Base-by-base conservation (phyloP, 1,140 invertebrate genomes). In the Neodiprion pinetum region DNA sequence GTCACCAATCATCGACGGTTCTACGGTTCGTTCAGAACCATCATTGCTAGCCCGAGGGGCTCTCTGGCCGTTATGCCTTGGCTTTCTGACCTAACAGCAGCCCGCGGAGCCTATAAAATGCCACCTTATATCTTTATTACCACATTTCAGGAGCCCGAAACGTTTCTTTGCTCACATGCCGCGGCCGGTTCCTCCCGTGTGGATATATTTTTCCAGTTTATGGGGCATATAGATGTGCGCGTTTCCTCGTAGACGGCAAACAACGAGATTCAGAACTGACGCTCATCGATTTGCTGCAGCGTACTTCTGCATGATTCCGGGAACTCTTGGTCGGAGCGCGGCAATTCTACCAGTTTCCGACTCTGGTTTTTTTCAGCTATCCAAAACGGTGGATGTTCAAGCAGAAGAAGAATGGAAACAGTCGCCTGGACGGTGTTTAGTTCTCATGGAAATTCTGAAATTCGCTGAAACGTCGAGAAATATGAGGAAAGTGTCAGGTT, bases 101-200 rank as follows among this genome's bases (percentile, higher is more conserved):
- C 21, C 48, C 49, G 23, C 53, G 53, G 53, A 48, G 67, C 49
- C 71, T 75, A 74, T 72, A 76, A 80, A 79, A 79, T 65, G 66
- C 12, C 66, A 71, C 23, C 68, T 80, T 79, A 76, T 75, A 75
- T 81, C 65, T 81, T 81, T 79, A 80, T 81, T 80, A 79, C 66
- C 70, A 10, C 69, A 78, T 77, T 73, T 70, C 23, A 75, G 67
- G 14, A 74, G 74, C 70, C 66, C 70, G 53, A 61, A 61, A 61
- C 53, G 53, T 61, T 61, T 61, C 53, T 12, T 17, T 61, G 53
- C 53, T 61, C 53, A 61, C 53, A 61, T 61, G 53, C 53, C 28
- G 28, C 28, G 28, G 28, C 28, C 53, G 53, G 53, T 61, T 61
- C 53, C 53, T 61, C 53, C 28, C 5, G n/a, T 61, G 53, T 61